Base-by-base conservation (phyloP, 2,797 vertebrate species). In the Zalophus californianus region DNA sequence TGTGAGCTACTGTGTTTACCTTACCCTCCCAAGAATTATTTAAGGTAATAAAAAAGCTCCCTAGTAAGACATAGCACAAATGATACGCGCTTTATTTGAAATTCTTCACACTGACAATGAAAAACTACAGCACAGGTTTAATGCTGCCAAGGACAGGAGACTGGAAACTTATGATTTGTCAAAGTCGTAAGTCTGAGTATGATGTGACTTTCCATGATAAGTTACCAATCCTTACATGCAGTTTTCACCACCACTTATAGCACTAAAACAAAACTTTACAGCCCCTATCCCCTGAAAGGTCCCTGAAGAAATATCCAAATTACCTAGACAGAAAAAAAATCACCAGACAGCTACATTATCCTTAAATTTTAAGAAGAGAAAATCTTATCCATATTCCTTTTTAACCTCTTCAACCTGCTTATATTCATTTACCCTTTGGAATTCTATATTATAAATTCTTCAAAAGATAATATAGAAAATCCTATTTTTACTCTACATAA, bases 361-460 rank as follows among this genome's bases (percentile, higher is more conserved):
- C 9, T 20, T 86, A 98, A 92, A 79, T 70, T 82, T 96, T 52
- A 44, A 86, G 75, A 72, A 44, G 4, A 89, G 29, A 87, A 27
- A 79, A 50, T 64, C 9, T 56, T 70, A 80, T 15, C 27, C 10
- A 86, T 25, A 66, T 73, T 89, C 27, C 68, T 66, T 86, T 84
- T 77, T 35, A 88, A 86, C 10, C 41, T 62, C 16, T 60, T 60
- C 60, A 75, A 88, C 35, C 38, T 96, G 10, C 68, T 93, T 86
- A 35, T 68, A 78, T 60, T 97, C 97, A 89, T 78, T 92, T 94
- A 85, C 50, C 50, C 16, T 21, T 84, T 41, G 88, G 29, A 88
- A 86, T 73, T 54, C n/a, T 29, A 5, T n/a, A 83, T 66, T 75
- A 90, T 10, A 66, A 94, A 44, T 27, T 93, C 38, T 60, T 68